Base-by-base conservation (phyloP, 2,888 invertebrate species). In the Creontiades dilutus region DNA sequence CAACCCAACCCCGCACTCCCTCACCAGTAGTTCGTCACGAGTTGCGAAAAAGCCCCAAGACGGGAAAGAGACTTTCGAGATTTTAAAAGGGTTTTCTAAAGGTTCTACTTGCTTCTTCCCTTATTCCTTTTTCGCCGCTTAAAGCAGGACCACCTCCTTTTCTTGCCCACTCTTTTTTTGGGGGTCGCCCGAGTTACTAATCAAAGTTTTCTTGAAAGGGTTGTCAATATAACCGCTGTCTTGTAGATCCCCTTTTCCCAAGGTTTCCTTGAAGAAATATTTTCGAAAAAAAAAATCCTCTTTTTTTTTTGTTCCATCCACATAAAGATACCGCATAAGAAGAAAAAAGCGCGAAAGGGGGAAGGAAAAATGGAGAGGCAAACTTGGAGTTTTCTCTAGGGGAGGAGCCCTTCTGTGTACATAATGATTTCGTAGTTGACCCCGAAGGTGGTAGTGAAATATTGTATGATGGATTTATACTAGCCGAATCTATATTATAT, bases 171-270 rank as follows among this genome's bases (percentile, higher is more conserved):
- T 27, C 23, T 16, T 13, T 19, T 68, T 68, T 68, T 23, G 0
- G 68, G 68, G 23, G 68, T 23, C 68, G 27, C 23, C 68, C 68
- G 9, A 27, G 68, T 68, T 68, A 68, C 82, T 82, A 82, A 82
- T 82, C 82, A 82, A 82, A 82, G 82, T 82, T 82, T 48, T 27
- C 82, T 82, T 82, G 52, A 82, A 82, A 82, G 82, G 47, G 47
- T 52, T 82, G 48, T 82, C 52, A 47, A 82, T 78, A 82, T 82
- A 82, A 82, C 82, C 52, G 48, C 82, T 23, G 23, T 68, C 68
- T 68, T 23, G 68, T n/a, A 19, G 19, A 19, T 23, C 61, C 16
- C 68, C 68, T 19, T 68, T 23, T 57, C 23, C 23, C 23, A 23
- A 19, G 23, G 23, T 68, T 68, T 23, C 13, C 68, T 68, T 68